Base-by-base conservation (phyloP, 2,888 invertebrate species). In the Eupithecia subumbrata region DNA sequence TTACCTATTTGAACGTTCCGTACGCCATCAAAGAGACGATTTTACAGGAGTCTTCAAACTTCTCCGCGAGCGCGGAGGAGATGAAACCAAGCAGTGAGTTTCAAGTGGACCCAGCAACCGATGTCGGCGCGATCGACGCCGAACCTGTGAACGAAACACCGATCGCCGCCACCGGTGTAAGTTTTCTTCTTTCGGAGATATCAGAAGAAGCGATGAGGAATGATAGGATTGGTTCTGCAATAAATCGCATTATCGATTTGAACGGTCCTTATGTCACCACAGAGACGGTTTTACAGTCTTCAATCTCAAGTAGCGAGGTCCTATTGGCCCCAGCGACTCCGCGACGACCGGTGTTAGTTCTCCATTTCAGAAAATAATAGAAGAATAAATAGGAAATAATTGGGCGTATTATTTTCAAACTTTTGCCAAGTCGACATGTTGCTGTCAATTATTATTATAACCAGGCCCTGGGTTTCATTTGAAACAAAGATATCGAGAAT, bases 41-140 rank as follows among this genome's bases (percentile, higher is more conserved):
- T 60, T 60, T 60, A 25, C 60, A 60, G 60, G 60, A 60, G 60
- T 60, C 60, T 60, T 25, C 60, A 60, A 60, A 60, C 25, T 25
- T 34, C 12, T 60, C 60, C 25, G 5, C 22, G 60, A 60, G 60
- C 25, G 25, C 25, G 25, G 60, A 60, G 25, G 60, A 60, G 60
- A 25, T 25, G 1, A 60, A 14, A 25, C 25, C 25, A 60, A 60
- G 25, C 12, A 60, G 25, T 60, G 60, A 8, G 25, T 22, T 60
- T 25, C 60, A 60, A 60, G 22, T 60, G 60, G 60, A 60, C 25
- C 40, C 37, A 12, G n/a, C 18, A 37, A n/a, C 30, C 40, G 1
- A 12, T 11, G 7, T 60, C 60, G 40, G 11, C 22, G 22, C 40
- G 12, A n/a, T n/a, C 40, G 66, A 11, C n/a, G 12, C 66, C n/a